These are phyloP conservation scores for Tetraodon nigroviridis DNA, from an alignment of 2,113 vertebrate species.

Conservation along the genomic window DNA sequence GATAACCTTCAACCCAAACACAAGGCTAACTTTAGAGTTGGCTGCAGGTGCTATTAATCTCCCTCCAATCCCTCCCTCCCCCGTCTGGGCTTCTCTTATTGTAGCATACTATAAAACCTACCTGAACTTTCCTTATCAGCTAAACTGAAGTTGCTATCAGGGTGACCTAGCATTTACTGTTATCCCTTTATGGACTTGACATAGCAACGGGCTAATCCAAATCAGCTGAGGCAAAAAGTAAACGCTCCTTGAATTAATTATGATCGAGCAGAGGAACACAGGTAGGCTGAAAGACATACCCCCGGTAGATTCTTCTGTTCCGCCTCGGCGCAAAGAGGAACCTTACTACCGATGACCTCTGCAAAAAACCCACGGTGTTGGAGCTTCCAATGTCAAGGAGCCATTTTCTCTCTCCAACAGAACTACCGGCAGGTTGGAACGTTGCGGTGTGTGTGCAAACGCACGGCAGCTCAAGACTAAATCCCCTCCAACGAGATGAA, in stretches of 20 bases:
- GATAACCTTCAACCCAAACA: constrained; percentile 46
- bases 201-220: constrained; percentile 29
- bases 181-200: constrained; percentile 12
- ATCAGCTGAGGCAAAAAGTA: constrained; percentile 6
- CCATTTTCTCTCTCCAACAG: constrained; percentile 4
- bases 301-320: constrained; percentile 45
- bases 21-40: constrained; percentile 44
- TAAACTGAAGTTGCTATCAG: constrained; percentile 2
- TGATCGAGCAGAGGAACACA: constrained; percentile 9
- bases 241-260: constrained; percentile 5
- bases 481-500: constrained; percentile 63
- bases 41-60: constrained; percentile 52
- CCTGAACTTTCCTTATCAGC: neutral
- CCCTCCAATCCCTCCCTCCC: constrained; percentile 16
- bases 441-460: constrained; percentile 13
- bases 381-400: constrained; percentile 4
- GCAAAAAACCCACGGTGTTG: constrained; percentile 40
- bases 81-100: neutral
- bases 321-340: constrained; percentile 38
- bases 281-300: constrained; percentile 53
- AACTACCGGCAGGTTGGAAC: neutral
- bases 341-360: constrained; percentile 33
- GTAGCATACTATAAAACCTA: constrained; percentile 8
- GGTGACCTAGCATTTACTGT: constrained; percentile 24
- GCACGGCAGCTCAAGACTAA: constrained; percentile 49